Base-by-base conservation (phyloP, 2,797 vertebrate species). In the Poecilia wingei region DNA sequence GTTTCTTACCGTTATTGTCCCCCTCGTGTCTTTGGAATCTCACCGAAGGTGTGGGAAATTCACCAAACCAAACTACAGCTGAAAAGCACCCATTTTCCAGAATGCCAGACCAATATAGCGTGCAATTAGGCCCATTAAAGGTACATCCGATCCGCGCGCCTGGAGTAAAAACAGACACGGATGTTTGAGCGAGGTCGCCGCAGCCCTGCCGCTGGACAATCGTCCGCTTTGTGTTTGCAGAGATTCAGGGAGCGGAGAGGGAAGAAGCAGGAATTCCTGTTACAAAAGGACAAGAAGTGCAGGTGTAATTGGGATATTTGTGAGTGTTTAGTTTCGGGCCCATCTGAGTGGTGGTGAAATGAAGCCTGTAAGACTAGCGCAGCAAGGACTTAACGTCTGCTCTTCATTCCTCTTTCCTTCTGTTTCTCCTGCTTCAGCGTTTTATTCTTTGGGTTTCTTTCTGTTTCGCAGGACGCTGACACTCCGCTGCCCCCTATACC, bases 251-350 rank as follows among this genome's bases (percentile, higher is more conserved):
- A 79, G 74, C 57, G 71, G 76, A 41, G 71, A 74, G 55, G 36
- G 36, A 83, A 87, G 76, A 78, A 61, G 81, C 79, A 93, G 96
- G 68, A 96, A 95, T 88, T 92, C 94, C 92, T 88, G 84, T 95
- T 94, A 97, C 96, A 96, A 97, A 97, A 96, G 97, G 97, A 98
- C 97, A 98, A 96, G 96, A 95, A 96, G 95, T 91, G 93, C 95
- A 90, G 95, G 89, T 98, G 97, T 98, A 98, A 98, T 98, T 98
- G 97, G 97, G 95, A 97, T 96, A 97, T 97, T 97, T 96, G 93
- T 77, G 91, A 87, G 95, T 92, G 93, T 98, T 96, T 90, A 6
- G 90, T 99, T 98, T 97, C 97, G 94, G 90, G 88, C 93, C 95
- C 93, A 93, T 95, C 94, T 94, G 96, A 95, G 93, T 74, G 74